Percentiles rank a stretch among this genome's conserved stretches.
Conservation (phyloP, 1,140 invertebrate genomes). For the Pomacea maculata region DNA sequence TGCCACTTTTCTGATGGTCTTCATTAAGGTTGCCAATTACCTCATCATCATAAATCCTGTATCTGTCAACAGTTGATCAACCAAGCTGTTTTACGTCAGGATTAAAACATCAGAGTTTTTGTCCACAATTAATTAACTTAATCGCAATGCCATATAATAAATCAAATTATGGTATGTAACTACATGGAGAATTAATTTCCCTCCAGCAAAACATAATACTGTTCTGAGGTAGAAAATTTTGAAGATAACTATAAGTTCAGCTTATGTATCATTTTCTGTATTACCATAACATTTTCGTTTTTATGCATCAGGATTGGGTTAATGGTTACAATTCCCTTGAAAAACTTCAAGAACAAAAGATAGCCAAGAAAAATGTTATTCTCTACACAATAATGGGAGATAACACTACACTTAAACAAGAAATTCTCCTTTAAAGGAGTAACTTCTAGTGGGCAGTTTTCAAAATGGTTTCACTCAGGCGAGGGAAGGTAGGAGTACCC, state of each 20-base stretch:
- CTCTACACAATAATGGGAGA: too few species aligned
- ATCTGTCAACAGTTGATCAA: background rate
- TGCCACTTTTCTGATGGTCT: background rate
- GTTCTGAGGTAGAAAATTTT: background rate
- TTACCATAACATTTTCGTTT: too few species aligned
- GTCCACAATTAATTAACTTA: background rate
- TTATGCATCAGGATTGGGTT: too few species aligned
- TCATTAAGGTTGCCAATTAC: background rate
- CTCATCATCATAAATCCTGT: slow-evolving; percentile 21
- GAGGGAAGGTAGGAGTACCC: too few species aligned
- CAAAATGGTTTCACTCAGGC: too few species aligned
- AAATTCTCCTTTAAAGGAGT: too few species aligned
- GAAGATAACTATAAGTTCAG: background rate
- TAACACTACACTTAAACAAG: too few species aligned
- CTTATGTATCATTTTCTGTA: too few species aligned
- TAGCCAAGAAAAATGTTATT: too few species aligned
- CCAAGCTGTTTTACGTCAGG: background rate
- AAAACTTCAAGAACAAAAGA: too few species aligned
- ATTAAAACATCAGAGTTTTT: background rate
- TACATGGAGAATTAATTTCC: background rate
- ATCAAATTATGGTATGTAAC: background rate
- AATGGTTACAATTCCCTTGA: too few species aligned
- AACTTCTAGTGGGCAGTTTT: too few species aligned
- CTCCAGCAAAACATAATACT: background rate
- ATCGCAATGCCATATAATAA: background rate